These are phyloP conservation scores for Ariopsis seemanni DNA, from an alignment of 2,113 vertebrate species.

Conservation along the genomic window DNA sequence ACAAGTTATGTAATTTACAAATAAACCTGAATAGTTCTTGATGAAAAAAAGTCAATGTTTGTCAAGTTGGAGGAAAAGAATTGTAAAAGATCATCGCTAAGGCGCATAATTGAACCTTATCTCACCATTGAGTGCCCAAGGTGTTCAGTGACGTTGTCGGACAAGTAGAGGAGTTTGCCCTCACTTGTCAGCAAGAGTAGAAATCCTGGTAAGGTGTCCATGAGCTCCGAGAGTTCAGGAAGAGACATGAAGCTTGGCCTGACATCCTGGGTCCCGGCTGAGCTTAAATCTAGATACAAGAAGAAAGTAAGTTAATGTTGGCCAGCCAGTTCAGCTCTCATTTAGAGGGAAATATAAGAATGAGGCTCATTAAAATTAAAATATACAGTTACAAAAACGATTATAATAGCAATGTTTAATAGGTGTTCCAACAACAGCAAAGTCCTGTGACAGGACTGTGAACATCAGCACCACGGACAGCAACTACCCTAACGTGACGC, in stretches of 20 bases:
- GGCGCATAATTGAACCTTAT: too few species aligned
- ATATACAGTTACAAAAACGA: background rate
- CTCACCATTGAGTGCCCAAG: slow-evolving; percentile 92
- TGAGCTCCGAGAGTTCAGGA: slow-evolving; percentile 82
- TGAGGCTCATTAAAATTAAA: background rate
- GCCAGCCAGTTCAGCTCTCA: background rate
- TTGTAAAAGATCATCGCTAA: too few species aligned
- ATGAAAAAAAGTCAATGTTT: background rate
- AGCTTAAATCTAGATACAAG: slow-evolving; percentile 54
- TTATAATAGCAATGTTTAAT: background rate
- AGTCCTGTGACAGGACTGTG: background rate
- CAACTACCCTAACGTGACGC: background rate
- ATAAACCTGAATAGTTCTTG: background rate
- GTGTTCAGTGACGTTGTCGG: slow-evolving; percentile 86
- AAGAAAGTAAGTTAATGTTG: background rate
- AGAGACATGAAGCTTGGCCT: slow-evolving; percentile 72
- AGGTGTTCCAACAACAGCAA: background rate
- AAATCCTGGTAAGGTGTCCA: slow-evolving; percentile 84
- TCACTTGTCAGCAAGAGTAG: slow-evolving; percentile 84
- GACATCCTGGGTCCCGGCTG: slow-evolving; percentile 57
- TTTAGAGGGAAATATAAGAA: too few species aligned
- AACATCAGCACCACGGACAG: slow-evolving; percentile 53
- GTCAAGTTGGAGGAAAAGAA: background rate
- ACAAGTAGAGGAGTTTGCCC: slow-evolving; percentile 88
- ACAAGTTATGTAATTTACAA: background rate